Percentiles rank a stretch among this genome's conserved stretches.
phyloP scores from a whole-genome alignment of 2,888 invertebrate genomes.

The Andrena flavipes region DNA sequence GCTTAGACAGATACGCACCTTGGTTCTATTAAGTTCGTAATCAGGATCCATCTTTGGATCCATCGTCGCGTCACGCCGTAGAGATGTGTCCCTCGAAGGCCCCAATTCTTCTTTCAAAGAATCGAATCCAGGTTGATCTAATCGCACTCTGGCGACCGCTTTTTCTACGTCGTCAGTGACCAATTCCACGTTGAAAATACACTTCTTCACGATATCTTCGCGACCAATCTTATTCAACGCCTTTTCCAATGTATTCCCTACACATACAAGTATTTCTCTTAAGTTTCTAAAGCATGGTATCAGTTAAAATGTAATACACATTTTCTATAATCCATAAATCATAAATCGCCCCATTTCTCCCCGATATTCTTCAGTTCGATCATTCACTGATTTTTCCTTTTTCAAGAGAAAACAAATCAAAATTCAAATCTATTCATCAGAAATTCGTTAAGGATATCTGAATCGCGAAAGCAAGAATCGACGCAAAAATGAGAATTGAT shows the following conservation, averaged over 20 bases:
- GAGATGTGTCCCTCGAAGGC: slow-evolving; percentile 90
- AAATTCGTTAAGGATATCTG: background rate
- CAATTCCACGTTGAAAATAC: slow-evolving; percentile 90
- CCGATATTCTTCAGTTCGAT: too few species aligned
- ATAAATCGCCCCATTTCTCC: too few species aligned
- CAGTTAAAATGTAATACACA: too few species aligned
- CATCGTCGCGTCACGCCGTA: slow-evolving; percentile 88
- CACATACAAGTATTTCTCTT: background rate
- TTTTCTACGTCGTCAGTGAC: slow-evolving; percentile 90
- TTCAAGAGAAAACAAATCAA: background rate
- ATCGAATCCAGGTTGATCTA: slow-evolving; percentile 87
- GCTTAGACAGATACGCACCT: slow-evolving; percentile 86
- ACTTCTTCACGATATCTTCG: slow-evolving; percentile 92
- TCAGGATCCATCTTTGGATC: slow-evolving; percentile 86
- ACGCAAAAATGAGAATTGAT: background rate
- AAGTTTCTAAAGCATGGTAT: too few species aligned
- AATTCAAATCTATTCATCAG: background rate
- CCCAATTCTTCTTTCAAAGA: slow-evolving; percentile 90
- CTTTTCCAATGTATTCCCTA: slow-evolving; percentile 91
- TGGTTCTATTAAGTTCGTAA: slow-evolving; percentile 89
- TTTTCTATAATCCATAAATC: too few species aligned
- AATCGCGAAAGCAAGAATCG: background rate
- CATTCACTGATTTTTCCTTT: background rate
- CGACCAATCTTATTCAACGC: slow-evolving; percentile 92
- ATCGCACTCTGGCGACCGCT: slow-evolving; percentile 86